Evolutionary conservation across 2,888 invertebrate genomes (phyloP), one percentile per base, ranked within the genome.

Genomic region (Elmis aenea): DNA sequence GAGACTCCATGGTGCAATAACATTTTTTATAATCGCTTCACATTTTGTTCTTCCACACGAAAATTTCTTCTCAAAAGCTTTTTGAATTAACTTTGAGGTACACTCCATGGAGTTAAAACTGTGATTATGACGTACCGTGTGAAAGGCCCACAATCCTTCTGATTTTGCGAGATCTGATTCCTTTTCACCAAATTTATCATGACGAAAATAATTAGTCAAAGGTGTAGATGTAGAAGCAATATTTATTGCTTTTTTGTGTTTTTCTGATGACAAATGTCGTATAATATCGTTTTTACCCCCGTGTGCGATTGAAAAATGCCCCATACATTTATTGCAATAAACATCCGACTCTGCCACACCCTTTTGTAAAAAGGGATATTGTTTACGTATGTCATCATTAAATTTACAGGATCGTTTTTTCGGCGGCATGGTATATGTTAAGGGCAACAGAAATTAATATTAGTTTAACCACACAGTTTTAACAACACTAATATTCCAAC

Each of bases 31-130:
- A n/a, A n/a, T n/a, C n/a, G n/a, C n/a, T n/a, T n/a, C n/a, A n/a
- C n/a, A n/a, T n/a, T n/a, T n/a, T n/a, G n/a, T n/a, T n/a, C n/a
- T n/a, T n/a, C n/a, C n/a, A n/a, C n/a, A n/a, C n/a, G n/a, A n/a
- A n/a, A n/a, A n/a, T n/a, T n/a, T n/a, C n/a, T n/a, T n/a, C 13
- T 43, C 34, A 36, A 44, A 46, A 14, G 29, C 30, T 8, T 6
- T 33, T 40, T 27, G 38, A 29, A 47, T 39, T 10, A 47, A 22
- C 42, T 41, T 44, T 18, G 39, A 42, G n/a, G 39, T 43, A 30
- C 45, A n/a, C n/a, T n/a, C n/a, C n/a, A n/a, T n/a, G n/a, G n/a
- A 18, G 5, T n/a, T n/a, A n/a, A n/a, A n/a, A n/a, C n/a, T n/a
- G n/a, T n/a, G n/a, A n/a, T n/a, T n/a, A n/a, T n/a, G 18, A 18